Base-by-base conservation (phyloP, 2,888 invertebrate species). In the Thysanoteuthis rhombus region DNA sequence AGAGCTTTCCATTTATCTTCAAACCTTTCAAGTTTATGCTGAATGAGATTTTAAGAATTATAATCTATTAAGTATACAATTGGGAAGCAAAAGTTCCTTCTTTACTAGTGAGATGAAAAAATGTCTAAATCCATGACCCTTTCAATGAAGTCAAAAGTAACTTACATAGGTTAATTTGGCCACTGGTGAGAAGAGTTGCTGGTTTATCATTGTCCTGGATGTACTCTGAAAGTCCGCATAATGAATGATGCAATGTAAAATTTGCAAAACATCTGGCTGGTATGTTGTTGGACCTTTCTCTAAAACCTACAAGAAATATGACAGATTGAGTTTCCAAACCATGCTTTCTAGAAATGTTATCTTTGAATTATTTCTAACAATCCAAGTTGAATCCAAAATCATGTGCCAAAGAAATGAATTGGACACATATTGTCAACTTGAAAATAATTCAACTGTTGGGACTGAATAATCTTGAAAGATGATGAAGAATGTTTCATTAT, bases 221-320 rank as follows among this genome's bases (percentile, higher is more conserved):
- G 98, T 98, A 94, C 98, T 98, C 94, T 98, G 98, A 94, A 99
- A 97, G 97, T 99, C 99, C 94, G 99, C 98, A 97, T 99, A 99
- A 97, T 99, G 99, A 94, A 99, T 97, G 98, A 99, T 98, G 97
- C 99, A 99, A 97, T 99, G 99, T 94, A 99, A 98, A 95, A 99
- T 99, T 96, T 99, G 99, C 93, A 99, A 97, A 93, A 99, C 98
- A 0, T 99, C 98, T 94, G 98, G 97, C 96, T 99, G 99, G 94
- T 99, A 98, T 96, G 98, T 98, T 45, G 98, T 97, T 0, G 99
- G 98, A 0, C 99, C 98, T 97, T 99, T 99, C 97, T 99, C 99
- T 92, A 99, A 97, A 32, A 99, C 98, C 98, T 98, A 95, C 28
- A 92, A 45, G 2, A 22, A 8, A 28, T 90, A 39, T 19, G 0